Conservation (phyloP, 2,797 vertebrate genomes). For the Falco biarmicus region DNA sequence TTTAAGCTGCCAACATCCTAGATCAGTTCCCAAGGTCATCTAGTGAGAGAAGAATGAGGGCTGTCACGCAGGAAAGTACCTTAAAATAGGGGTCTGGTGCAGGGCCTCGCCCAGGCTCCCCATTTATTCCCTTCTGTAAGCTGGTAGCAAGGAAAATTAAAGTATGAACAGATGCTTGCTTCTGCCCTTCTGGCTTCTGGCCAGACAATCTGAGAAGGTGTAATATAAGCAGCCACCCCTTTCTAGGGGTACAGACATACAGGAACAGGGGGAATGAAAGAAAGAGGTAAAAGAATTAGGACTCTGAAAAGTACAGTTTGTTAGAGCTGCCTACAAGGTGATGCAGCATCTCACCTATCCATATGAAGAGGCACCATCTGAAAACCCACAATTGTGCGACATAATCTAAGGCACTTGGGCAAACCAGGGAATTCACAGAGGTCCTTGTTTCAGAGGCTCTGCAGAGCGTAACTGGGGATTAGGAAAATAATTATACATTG, state of each 20-base stretch:
- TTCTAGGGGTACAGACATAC: not conserved
- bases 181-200: not conserved
- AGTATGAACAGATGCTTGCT: not conserved
- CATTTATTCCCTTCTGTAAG: not conserved
- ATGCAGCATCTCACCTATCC: not conserved
- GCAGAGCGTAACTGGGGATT: slow-evolving; percentile 1
- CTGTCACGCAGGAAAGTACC: not conserved
- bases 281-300: not conserved
- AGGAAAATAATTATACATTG: slow-evolving; percentile 25
- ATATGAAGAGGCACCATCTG: not conserved
- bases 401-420: not conserved
- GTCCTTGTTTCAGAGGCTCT: not conserved
- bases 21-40: not conserved
- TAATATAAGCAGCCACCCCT: not conserved
- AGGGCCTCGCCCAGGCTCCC: not conserved
- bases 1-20: not conserved
- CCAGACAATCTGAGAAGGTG: not conserved
- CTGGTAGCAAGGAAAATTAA: not conserved
- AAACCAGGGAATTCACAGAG: not conserved
- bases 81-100: not conserved
- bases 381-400: not conserved
- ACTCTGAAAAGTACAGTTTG: not conserved
- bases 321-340: not conserved
- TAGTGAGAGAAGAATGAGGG: not conserved
- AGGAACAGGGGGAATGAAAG: not conserved